phyloP scores from a whole-genome alignment of 2,888 invertebrate genomes.

The Leuctra nigra region DNA sequence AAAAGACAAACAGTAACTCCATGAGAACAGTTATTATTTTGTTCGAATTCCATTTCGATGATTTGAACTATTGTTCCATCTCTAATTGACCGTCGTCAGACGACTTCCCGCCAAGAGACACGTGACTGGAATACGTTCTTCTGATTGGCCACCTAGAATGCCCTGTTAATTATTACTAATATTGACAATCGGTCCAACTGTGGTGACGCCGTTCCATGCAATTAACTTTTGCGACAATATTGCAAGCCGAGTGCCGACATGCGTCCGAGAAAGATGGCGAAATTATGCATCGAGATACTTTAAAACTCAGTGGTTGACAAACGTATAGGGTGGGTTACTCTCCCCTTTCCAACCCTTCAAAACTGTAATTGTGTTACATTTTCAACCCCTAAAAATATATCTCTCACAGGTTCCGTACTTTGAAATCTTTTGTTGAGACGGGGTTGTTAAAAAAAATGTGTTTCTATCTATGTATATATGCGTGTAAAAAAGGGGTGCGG shows the following conservation, averaged over 20 bases:
- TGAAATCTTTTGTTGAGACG: neutral
- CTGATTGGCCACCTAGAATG: neutral
- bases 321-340: neutral
- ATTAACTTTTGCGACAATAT: slow-evolving; percentile 9
- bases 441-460: slow-evolving; percentile 11
- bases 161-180: slow-evolving; percentile 8
- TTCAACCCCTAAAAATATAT: slow-evolving; percentile 16
- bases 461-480: neutral
- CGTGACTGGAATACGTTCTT: neutral
- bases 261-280: neutral
- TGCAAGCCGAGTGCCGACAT: neutral
- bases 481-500: neutral
- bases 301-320: slow-evolving; percentile 4
- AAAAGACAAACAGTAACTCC: neutral
- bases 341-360: slow-evolving; percentile 16
- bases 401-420: slow-evolving; percentile 13
- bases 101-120: neutral
- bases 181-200: slow-evolving; percentile 13
- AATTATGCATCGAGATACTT: slow-evolving; percentile 11
- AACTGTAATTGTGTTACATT: slow-evolving; percentile 15
- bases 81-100: slow-evolving; percentile 8
- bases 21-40: slow-evolving; percentile 19
- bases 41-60: slow-evolving; percentile 11
- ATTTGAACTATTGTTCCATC: neutral
- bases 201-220: slow-evolving; percentile 4